Evolutionary conservation across 1,140 invertebrate genomes (phyloP), one percentile per base, ranked within the genome.

Genomic region (Epicauta chinensis): DNA sequence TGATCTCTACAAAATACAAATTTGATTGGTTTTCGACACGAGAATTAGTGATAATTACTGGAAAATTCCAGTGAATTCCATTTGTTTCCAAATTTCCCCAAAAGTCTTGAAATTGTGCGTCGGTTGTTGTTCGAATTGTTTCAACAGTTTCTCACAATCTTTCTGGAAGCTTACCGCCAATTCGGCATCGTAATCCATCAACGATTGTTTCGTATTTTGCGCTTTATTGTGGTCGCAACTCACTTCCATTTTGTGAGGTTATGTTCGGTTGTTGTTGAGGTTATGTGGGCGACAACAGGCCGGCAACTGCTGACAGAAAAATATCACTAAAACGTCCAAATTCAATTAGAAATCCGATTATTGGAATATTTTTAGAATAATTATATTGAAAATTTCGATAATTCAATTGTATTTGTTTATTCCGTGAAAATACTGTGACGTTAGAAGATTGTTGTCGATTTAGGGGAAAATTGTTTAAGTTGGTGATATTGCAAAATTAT

Each of bases 101-200:
- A 60, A 60, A 32, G 53, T 16, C 3, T 31, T 30, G 45, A 46
- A 57, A 17, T 36, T 51, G 30, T 40, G 54, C 15, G 47, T 41
- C 16, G 51, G 31, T 15, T 13, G 13, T 16, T 44, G 32, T 43
- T 43, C 48, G 41, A 57, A 60, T 32, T 57, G 38, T 13, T 57
- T 37, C 16, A 60, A 40, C 16, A 60, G 51, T 30, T 39, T 16
- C 35, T 60, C 51, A 36, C 55, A 60, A 32, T 60, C 58, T 1
- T 17, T n/a, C 29, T 60, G 52, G 29, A 60, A 56, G 14, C 36
- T 47, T 15, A 31, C 12, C 15, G 43, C 42, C 9, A 57, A 16
- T 34, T 53, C 16, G 9, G 43, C 55, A 29, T 60, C 47, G 42
- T 54, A 54, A 14, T 46, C 43, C 13, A 16, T 16, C 7, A 55